Conservation (phyloP, 2,888 invertebrate genomes). For the Melitaea athalia region DNA sequence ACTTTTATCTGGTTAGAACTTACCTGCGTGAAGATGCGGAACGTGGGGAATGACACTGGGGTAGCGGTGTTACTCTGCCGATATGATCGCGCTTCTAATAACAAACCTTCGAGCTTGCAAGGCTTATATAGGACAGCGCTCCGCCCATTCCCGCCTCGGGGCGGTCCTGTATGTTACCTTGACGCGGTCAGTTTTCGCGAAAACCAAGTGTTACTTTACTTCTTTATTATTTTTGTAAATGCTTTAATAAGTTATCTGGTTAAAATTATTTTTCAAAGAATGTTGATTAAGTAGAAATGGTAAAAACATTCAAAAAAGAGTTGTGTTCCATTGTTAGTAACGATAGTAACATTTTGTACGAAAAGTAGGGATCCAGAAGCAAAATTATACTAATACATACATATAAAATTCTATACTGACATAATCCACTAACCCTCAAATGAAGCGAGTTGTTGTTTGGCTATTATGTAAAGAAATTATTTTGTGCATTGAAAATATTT, state of each 20-base stretch:
- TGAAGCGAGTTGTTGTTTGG: too few species aligned
- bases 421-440: too few species aligned
- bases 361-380: too few species aligned
- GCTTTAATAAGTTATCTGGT: background rate
- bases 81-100: constrained; percentile 73
- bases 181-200: constrained; percentile 44
- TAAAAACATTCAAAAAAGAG: too few species aligned
- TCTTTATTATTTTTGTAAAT: constrained; percentile 1
- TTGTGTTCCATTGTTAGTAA: too few species aligned
- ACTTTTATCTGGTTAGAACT: constrained; percentile 44
- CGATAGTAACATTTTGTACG: too few species aligned
- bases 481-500: too few species aligned
- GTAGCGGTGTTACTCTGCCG: constrained; percentile 57
- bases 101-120: constrained; percentile 68
- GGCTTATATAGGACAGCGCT: constrained; percentile 73
- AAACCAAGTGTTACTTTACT: constrained; percentile 32
- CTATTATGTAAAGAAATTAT: too few species aligned
- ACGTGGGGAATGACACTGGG: constrained; percentile 44
- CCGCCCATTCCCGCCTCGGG: constrained; percentile 73
- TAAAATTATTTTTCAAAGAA: too few species aligned
- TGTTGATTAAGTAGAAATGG: too few species aligned
- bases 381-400: too few species aligned
- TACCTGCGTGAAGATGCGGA: constrained; percentile 44
- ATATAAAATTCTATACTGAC: too few species aligned
- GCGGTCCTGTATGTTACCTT: constrained; percentile 60